These are phyloP conservation scores for Megaceryle maxima DNA, from an alignment of 2,113 vertebrate genomes.

Conservation along the genomic window DNA sequence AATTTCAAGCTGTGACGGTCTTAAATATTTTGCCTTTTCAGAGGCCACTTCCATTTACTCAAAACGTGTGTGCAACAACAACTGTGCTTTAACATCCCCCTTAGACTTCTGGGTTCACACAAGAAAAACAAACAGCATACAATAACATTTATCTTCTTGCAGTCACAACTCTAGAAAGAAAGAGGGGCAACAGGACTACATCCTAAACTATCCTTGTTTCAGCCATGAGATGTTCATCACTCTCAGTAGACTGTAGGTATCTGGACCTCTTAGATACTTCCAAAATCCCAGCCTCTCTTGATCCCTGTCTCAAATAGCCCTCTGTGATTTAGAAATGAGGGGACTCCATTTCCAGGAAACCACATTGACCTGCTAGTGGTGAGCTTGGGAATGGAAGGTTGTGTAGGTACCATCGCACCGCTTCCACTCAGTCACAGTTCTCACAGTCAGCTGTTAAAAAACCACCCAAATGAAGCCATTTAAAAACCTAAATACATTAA, in stretches of 20 bases:
- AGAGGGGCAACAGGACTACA: background rate
- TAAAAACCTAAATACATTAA: background rate
- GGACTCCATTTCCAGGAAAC: background rate
- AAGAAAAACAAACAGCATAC: background rate
- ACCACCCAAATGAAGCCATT: background rate
- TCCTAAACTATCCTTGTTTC: background rate
- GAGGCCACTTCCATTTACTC: background rate
- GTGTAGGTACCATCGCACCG: background rate
- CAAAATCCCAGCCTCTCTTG: background rate
- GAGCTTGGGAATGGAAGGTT: background rate
- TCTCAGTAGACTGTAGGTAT: background rate
- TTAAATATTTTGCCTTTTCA: background rate
- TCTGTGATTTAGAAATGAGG: background rate
- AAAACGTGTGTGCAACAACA: background rate
- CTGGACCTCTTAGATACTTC: background rate
- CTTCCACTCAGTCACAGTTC: background rate
- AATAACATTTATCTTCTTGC: background rate
- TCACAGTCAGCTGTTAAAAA: background rate
- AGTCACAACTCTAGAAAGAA: background rate
- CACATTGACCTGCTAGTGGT: background rate
- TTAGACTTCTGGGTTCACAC: background rate
- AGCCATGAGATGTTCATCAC: background rate
- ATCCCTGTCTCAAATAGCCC: background rate
- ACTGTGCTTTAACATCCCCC: fast-evolving
- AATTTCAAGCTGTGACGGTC: background rate